Percentiles rank a stretch among this genome's conserved stretches.
Conservation (phyloP, 2,888 invertebrate species). For the Hanleya hanleyi region DNA sequence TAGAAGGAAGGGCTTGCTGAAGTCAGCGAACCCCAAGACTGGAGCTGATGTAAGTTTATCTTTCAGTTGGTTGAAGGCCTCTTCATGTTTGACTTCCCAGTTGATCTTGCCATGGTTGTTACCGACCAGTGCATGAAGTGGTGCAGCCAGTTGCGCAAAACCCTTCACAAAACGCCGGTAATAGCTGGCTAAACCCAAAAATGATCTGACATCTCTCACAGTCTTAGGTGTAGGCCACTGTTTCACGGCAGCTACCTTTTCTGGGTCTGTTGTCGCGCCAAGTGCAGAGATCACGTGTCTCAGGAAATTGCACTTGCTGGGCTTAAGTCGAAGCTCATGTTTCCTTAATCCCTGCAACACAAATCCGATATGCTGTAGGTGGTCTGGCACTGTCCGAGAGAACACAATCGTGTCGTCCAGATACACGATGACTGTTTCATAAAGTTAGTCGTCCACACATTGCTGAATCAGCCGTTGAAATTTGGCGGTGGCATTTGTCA, state of each 20-base stretch:
- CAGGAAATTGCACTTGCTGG: neutral
- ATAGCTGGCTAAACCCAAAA: neutral
- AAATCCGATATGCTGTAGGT: neutral
- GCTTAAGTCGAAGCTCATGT: neutral
- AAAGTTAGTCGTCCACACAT: neutral
- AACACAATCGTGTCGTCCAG: neutral
- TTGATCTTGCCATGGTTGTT: neutral
- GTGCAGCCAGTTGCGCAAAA: neutral
- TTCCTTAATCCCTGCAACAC: neutral
- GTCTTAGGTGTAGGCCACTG: neutral
- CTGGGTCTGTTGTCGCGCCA: neutral
- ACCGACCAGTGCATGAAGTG: neutral
- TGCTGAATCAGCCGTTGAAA: neutral
- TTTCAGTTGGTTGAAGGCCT: neutral
- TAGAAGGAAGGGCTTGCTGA: neutral
- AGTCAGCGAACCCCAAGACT: neutral
- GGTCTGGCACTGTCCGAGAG: neutral
- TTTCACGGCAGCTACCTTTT: neutral
- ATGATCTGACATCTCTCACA: neutral
- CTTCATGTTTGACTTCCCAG: neutral
- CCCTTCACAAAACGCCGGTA: neutral
- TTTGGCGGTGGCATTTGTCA: neutral
- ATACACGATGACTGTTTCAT: neutral
- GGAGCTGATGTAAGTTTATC: neutral
- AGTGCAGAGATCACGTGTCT: neutral